phyloP scores from a whole-genome alignment of 2,113 vertebrate genomes.

The Podiceps cristatus region DNA sequence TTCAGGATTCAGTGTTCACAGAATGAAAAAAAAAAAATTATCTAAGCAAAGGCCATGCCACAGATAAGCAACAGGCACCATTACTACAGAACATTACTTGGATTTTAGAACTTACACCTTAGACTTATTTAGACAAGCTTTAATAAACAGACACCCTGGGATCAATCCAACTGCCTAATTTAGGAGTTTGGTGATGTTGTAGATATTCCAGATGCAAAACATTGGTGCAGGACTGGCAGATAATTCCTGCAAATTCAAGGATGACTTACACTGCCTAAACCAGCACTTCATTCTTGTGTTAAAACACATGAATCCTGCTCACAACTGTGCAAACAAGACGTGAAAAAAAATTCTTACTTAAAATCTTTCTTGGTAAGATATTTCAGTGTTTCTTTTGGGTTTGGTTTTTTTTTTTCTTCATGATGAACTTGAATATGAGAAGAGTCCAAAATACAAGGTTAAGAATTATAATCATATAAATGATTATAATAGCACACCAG shows the following conservation, averaged over 20 bases:
- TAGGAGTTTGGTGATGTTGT: not conserved
- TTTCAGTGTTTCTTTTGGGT: not conserved
- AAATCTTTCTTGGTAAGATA: not conserved
- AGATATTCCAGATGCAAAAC: not conserved
- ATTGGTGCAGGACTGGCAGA: not conserved
- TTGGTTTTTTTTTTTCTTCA: not conserved
- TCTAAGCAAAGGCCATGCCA: not conserved
- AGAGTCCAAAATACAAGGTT: rapidly evolving
- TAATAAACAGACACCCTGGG: not conserved
- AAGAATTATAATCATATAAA: not conserved
- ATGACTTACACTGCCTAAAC: not conserved
- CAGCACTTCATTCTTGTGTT: not conserved
- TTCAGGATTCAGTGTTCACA: not conserved
- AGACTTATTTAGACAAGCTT: not conserved
- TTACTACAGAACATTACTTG: not conserved
- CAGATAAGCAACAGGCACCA: not conserved
- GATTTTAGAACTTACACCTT: not conserved
- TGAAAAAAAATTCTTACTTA: not conserved
- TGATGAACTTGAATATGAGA: not conserved
- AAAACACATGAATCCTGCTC: not conserved
- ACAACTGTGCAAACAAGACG: rapidly evolving
- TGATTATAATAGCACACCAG: not conserved
- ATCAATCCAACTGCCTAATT: not conserved
- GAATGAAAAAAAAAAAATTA: not conserved
- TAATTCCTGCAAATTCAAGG: not conserved